Evolutionary conservation across 2,113 vertebrate species (phyloP).

Genomic region (Gambusia holbrooki): DNA sequence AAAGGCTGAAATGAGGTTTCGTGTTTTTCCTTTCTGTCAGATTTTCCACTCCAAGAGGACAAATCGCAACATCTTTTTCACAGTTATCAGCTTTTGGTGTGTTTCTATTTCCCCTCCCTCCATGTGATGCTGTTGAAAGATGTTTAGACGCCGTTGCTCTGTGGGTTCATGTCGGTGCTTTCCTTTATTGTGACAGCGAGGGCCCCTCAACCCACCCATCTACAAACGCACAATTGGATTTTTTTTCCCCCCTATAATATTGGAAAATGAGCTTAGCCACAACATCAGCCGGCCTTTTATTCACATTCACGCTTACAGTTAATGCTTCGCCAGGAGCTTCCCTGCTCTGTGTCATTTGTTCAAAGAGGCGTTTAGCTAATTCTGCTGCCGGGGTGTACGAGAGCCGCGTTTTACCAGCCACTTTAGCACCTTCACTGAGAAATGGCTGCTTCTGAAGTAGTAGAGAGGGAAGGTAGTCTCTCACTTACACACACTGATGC

Average conservation of each 20-base stretch:
- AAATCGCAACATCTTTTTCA: background rate
- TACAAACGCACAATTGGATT: background rate
- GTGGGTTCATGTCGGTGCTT: background rate
- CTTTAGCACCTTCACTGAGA: slow-evolving; percentile 35
- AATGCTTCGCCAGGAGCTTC: background rate
- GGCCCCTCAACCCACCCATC: too few relatives aligned
- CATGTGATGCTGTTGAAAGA: background rate
- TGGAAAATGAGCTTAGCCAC: slow-evolving; percentile 26
- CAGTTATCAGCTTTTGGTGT: background rate
- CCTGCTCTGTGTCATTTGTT: slow-evolving; percentile 10
- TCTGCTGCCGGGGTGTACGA: slow-evolving; percentile 7
- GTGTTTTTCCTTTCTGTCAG: background rate
- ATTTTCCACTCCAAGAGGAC: background rate
- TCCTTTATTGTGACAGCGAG: slow-evolving; percentile 9
- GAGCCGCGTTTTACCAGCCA: slow-evolving; percentile 16
- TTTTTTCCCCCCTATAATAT: slow-evolving; percentile 26
- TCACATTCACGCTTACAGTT: slow-evolving; percentile 46
- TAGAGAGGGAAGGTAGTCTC: slow-evolving; percentile 31
- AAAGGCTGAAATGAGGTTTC: background rate
- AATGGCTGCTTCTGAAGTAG: slow-evolving; percentile 25
- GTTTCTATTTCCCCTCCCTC: background rate
- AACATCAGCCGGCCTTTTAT: slow-evolving; percentile 39
- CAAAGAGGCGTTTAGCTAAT: slow-evolving; percentile 15
- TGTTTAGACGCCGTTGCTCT: background rate
- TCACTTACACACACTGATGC: background rate